Evolutionary conservation across 2,113 vertebrate genomes (phyloP), one percentile per base, ranked within the genome.

Genomic region (human): DNA sequence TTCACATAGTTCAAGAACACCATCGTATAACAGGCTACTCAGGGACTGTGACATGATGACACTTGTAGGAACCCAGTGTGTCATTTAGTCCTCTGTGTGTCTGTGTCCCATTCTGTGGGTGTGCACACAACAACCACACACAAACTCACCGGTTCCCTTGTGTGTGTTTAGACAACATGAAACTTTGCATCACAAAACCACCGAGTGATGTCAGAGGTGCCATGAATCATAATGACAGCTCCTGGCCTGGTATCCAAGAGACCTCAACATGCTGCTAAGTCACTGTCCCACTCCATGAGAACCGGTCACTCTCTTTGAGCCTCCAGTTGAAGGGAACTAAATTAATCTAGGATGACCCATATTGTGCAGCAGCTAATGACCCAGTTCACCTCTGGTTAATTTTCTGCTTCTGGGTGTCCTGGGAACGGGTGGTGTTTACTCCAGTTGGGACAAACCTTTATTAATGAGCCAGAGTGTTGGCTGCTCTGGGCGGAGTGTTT

Each of bases 391-490:
- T 97, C 97, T 92, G 96, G 98, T 98, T 98, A 97, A 96, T 98
- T 98, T 98, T 98, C 97, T 98, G 98, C 98, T 90, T 96, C 97
- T 96, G 61, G 32, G 98, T 98, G 98, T 98, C 99, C 99, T 99
- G 99, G 99, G 99, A 99, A 99, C 98, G 94, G 93, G 93, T 97
- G 90, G 95, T 98, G 98, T 99, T 99, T 98, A 98, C 98, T 98
- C 97, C 94, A 27, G 82, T 97, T 88, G 97, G 98, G 98, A 98
- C 98, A 98, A 98, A 98, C 97, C 97, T 97, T 99, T 98, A 98
- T 98, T 98, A 98, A 98, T 92, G 97, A 85, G 97, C 98, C 88
- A 38, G 97, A 97, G 97, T 89, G 94, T 96, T 98, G 98, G 98
- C 98, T 97, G 97, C 98, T 96, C 98, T 88, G 90, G 96, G 97